phyloP scores from a whole-genome alignment of 2,797 vertebrate species.

The Miichthys miiuy region DNA sequence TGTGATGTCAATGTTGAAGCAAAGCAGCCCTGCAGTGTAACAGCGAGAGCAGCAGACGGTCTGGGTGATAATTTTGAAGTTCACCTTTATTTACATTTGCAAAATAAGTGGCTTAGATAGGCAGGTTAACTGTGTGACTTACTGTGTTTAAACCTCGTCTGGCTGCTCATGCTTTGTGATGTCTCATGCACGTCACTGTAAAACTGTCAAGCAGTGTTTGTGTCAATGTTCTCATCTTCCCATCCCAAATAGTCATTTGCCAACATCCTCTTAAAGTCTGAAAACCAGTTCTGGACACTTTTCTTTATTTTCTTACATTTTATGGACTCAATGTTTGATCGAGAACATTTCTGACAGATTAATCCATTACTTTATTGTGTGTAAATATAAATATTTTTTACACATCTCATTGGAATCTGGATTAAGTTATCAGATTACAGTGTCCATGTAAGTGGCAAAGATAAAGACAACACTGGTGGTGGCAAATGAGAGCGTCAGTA shows the following conservation, averaged over 20 bases:
- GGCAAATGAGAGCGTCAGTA: not conserved
- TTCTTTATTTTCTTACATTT: not conserved
- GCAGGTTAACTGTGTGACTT: not conserved
- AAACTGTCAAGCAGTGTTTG: too few species aligned
- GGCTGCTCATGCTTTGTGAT: not conserved
- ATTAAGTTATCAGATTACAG: not conserved
- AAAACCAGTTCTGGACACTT: not conserved
- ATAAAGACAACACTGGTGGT: not conserved
- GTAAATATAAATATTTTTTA: not conserved
- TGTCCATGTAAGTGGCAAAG: slow-evolving; percentile 2
- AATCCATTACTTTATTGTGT: not conserved
- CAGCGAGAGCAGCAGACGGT: not conserved
- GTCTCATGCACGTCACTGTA: not conserved
- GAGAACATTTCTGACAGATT: not conserved
- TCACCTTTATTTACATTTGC: slow-evolving; percentile 16
- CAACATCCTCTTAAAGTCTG: not conserved
- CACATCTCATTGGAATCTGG: not conserved
- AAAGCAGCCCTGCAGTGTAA: not conserved
- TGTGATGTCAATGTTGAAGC: not conserved
- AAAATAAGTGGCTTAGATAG: slow-evolving; percentile 14
- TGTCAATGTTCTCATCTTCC: not conserved
- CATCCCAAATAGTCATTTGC: not conserved
- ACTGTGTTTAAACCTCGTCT: not conserved
- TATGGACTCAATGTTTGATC: not conserved
- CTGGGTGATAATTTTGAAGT: not conserved